A percentile compares a stretch with the other conserved stretches of the same genome.
Conservation (phyloP, 2,888 invertebrate species). For the Acleris sparsana region DNA sequence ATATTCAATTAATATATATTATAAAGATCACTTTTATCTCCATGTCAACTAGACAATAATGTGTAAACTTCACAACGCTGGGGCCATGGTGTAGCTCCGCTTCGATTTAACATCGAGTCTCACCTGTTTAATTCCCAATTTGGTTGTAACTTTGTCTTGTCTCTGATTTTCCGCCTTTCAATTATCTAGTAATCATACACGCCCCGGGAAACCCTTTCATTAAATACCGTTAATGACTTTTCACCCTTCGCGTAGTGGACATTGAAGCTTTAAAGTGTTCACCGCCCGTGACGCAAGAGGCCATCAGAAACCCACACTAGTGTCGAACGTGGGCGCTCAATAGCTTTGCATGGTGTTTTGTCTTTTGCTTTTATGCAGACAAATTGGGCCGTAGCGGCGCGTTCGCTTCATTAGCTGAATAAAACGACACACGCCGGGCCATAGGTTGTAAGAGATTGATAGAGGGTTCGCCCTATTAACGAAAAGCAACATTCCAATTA, state of each 20-base stretch:
- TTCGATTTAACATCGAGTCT: constrained; percentile 36
- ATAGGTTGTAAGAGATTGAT: background rate
- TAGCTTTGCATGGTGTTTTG: constrained; percentile 63
- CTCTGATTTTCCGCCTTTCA: constrained; percentile 79
- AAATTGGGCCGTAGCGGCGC: constrained; percentile 59
- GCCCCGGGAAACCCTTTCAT: constrained; percentile 77
- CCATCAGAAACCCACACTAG: too few species aligned
- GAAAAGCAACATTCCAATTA: too few species aligned
- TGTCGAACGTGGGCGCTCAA: constrained; percentile 26
- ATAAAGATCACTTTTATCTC: background rate
- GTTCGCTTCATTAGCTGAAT: constrained; percentile 42
- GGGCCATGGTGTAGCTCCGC: background rate
- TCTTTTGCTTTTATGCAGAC: constrained; percentile 62
- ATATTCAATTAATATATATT: background rate
- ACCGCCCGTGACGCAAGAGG: too few species aligned
- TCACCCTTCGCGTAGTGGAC: constrained; percentile 80
- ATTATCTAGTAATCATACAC: constrained; percentile 82
- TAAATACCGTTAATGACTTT: constrained; percentile 80
- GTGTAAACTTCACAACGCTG: background rate
- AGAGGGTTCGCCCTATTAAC: background rate
- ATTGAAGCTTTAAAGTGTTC: constrained; percentile 64
- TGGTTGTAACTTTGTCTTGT: constrained; percentile 67
- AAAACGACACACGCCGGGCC: background rate
- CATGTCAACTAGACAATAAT: background rate
- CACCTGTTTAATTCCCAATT: constrained; percentile 51